Evolutionary conservation across 2,888 invertebrate genomes (phyloP), one percentile per base, ranked within the genome.

Genomic region (Hemithea aestivaria): DNA sequence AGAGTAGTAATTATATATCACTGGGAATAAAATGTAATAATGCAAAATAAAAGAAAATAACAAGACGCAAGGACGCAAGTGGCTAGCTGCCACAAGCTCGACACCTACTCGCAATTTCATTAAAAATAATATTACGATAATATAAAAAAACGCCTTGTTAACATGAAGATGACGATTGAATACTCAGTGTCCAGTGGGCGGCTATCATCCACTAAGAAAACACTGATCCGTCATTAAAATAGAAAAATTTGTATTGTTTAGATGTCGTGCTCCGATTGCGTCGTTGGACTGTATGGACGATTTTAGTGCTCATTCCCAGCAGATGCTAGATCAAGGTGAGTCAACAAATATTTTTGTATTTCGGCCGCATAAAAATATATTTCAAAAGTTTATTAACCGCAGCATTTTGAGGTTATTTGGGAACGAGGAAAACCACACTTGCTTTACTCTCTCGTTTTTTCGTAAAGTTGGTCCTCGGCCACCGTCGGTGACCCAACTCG

Each of bases 251-350:
- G 59, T 56, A 52, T 73, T 68, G 54, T 58, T 48, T 59, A 87
- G 96, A 91, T 96, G 95, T 90, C 93, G 96, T 72, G 96, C 96
- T 62, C 96, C 96, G 60, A 96, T 96, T 84, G 96, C 96, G 60
- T 96, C 95, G 72, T 89, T 96, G 76, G 96, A 96, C 90, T 96
- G 96, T 87, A 96, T 96, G 95, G 96, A 96, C 89, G 96, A 96
- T 89, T 95, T 96, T 89, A 94, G 94, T 82, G 93, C 87, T 27
- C 82, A 87, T 47, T 88, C 88, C 2, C 88, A 87, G 52, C 88
- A 87, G 55, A 87, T 87, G 85, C 61, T 88, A 51, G 87, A 88
- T 60, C 87, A 84, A 83, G 83, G 85, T 79, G 71, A 58, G 73
- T 59, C 27, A 20, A 35, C 25, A 25, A 30, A 33, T 43, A 43